These are phyloP conservation scores for Abramis brama DNA, from an alignment of 2,113 vertebrate genomes.

Conservation along the genomic window DNA sequence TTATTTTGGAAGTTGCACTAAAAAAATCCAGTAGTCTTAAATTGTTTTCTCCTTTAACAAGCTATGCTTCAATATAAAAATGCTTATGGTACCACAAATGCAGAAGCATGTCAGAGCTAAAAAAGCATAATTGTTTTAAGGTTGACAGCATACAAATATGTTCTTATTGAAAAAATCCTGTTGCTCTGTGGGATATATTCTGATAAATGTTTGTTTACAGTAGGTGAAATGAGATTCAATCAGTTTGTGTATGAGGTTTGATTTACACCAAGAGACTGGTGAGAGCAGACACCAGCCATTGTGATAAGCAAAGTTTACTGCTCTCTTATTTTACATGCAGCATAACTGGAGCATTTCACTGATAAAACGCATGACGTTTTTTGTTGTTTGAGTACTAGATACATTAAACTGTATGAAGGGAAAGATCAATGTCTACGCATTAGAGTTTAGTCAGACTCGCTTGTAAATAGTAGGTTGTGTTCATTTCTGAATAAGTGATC, in stretches of 20 bases:
- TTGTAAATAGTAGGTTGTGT: not conserved
- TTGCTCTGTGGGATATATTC: conserved; percentile 12
- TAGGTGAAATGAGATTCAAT: conserved; percentile 8
- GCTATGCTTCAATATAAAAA: not conserved
- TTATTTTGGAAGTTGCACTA: too few relatives aligned
- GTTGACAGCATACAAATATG: not conserved
- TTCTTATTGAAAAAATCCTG: conserved; percentile 12
- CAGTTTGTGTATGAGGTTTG: conserved; percentile 8
- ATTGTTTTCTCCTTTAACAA: not conserved
- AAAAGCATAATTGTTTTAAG: conserved; percentile 5
- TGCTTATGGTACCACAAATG: not conserved
- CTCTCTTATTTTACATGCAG: conserved; percentile 22
- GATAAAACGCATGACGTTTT: not conserved
- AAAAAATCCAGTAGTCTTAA: not conserved
- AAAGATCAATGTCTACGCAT: not conserved
- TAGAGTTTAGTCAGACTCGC: not conserved
- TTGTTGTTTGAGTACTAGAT: not conserved
- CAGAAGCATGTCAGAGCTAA: not conserved
- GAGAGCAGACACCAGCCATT: not conserved
- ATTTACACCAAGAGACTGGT: not conserved
- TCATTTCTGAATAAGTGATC: conserved; percentile 11
- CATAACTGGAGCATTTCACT: not conserved
- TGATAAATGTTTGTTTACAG: conserved; percentile 29
- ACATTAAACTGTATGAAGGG: not conserved
- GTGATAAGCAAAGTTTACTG: not conserved